Evolutionary conservation across 1,140 invertebrate species (phyloP).

Genomic region (Tigriopus japonicus): DNA sequence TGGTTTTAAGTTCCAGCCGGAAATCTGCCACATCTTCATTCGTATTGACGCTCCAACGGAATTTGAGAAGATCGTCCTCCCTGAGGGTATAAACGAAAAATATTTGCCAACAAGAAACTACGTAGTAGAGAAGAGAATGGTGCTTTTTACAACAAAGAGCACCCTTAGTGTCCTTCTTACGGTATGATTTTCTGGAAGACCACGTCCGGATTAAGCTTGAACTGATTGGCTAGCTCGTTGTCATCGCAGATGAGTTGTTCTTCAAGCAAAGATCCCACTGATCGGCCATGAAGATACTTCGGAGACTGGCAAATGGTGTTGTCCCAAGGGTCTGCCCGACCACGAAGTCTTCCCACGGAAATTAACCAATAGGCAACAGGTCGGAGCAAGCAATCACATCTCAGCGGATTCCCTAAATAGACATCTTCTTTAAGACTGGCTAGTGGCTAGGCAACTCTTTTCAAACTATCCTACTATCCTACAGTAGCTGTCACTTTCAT

Average conservation of each 20-base stretch:
- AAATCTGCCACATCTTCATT: slow-evolving; percentile 12
- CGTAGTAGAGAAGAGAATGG: too few relatives aligned
- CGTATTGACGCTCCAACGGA: slow-evolving; percentile 9
- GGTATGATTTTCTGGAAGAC: not conserved
- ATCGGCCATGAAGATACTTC: not conserved
- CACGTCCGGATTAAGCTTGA: not conserved
- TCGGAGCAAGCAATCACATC: not conserved
- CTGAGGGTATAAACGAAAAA: not conserved
- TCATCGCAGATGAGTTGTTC: not conserved
- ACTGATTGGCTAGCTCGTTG: not conserved
- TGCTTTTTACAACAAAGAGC: too few relatives aligned
- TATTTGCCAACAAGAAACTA: too few relatives aligned
- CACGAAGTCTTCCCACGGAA: not conserved
- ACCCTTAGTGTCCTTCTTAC: not conserved
- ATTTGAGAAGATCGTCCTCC: not conserved
- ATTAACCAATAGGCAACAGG: not conserved
- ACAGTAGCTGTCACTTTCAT: too few relatives aligned
- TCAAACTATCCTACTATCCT: too few relatives aligned
- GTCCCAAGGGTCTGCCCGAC: not conserved
- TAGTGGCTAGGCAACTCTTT: too few relatives aligned
- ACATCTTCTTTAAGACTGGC: too few relatives aligned
- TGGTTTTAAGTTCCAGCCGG: not conserved
- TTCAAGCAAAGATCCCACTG: not conserved
- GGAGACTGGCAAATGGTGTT: not conserved
- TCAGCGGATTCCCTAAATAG: not conserved